A percentile compares a stretch with the other conserved stretches of the same genome.
Evolutionary conservation across 2,113 vertebrate species (phyloP).

Genomic region (Odobenus rosmarus): DNA sequence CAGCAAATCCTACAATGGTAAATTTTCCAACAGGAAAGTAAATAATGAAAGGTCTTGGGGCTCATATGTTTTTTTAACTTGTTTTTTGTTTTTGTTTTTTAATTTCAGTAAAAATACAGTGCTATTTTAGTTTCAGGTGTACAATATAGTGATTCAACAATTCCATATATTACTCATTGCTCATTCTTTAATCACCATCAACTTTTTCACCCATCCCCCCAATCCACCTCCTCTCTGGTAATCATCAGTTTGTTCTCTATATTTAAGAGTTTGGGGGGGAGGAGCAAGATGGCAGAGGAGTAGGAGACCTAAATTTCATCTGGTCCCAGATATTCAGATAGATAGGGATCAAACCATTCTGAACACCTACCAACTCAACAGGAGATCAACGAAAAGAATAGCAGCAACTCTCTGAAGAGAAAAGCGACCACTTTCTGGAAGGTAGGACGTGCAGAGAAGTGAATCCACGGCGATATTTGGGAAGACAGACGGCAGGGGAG

Average conservation of each 20-base stretch:
- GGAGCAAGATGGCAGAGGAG: too few species aligned
- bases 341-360: too few species aligned
- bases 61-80: not conserved
- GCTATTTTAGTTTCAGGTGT: not conserved
- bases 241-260: not conserved
- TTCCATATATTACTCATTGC: not conserved
- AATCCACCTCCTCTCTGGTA: not conserved
- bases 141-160: not conserved
- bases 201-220: not conserved
- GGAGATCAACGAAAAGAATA: too few species aligned
- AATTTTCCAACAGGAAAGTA: conserved; percentile 68
- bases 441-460: too few species aligned
- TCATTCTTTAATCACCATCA: not conserved
- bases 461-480: too few species aligned
- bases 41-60: conserved; percentile 50
- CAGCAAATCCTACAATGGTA: not conserved
- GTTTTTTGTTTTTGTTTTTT: not conserved
- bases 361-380: too few species aligned
- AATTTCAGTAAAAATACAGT: not conserved
- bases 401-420: too few species aligned
- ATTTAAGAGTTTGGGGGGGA: not conserved
- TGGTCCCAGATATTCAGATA: too few species aligned
- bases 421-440: too few species aligned
- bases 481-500: too few species aligned
- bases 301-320: too few species aligned